phyloP scores from a whole-genome alignment of 1,140 invertebrate species.

The Orius laevigatus region DNA sequence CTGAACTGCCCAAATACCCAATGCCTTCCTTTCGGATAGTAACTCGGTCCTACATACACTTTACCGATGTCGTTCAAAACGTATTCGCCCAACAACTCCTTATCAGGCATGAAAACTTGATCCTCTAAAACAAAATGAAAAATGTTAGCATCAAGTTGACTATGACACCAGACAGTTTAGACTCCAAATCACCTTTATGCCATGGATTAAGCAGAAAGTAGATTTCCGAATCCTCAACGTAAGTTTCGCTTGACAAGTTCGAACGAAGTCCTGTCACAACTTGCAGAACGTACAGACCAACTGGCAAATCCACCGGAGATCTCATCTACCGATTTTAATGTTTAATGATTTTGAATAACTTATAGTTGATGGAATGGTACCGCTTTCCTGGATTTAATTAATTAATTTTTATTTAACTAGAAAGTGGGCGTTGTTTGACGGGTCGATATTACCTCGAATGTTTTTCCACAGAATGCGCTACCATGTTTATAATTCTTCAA shows the following conservation, averaged over 20 bases:
- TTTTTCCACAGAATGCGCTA: too few species aligned
- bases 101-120: conserved; percentile 45
- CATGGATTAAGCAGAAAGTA: conserved; percentile 71
- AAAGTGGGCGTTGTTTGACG: too few species aligned
- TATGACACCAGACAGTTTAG: not conserved
- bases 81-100: conserved; percentile 45
- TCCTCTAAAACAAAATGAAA: not conserved
- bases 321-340: conserved; percentile 29
- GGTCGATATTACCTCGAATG: too few species aligned
- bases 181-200: conserved; percentile 42
- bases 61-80: conserved; percentile 56
- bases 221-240: conserved; percentile 24
- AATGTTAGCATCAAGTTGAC: not conserved
- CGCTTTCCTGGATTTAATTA: too few species aligned
- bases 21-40: conserved; percentile 41
- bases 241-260: conserved; percentile 12
- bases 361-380: not conserved
- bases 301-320: conserved; percentile 35
- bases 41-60: conserved; percentile 52
- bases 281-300: conserved; percentile 38
- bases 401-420: too few species aligned
- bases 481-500: too few species aligned
- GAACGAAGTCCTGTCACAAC: conserved; percentile 29
- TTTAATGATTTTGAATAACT: not conserved
- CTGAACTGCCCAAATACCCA: conserved; percentile 64